phyloP scores from a whole-genome alignment of 2,797 vertebrate genomes.

The Gallinago nigripennis region DNA sequence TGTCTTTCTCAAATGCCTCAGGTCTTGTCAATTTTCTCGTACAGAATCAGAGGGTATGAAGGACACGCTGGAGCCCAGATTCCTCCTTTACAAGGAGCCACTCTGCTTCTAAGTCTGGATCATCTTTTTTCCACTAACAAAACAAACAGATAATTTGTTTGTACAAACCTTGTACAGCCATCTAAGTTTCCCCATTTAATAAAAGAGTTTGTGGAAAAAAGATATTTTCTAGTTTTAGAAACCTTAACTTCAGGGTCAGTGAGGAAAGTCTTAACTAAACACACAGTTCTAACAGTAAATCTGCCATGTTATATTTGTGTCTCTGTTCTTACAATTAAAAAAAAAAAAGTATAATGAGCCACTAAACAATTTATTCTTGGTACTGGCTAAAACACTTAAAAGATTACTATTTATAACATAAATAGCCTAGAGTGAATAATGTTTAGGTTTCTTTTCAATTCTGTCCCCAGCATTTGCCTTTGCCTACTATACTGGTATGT shows the following conservation, averaged over 20 bases:
- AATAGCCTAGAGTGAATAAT: neutral
- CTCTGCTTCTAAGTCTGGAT: neutral
- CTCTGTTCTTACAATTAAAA: neutral
- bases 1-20: neutral
- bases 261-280: slow-evolving; percentile 3
- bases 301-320: neutral
- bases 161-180: neutral
- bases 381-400: neutral
- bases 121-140: neutral
- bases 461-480: neutral
- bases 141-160: neutral
- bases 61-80: neutral
- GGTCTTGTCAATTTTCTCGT: neutral
- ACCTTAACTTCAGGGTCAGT: neutral
- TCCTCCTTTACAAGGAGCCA: neutral
- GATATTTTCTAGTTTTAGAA: neutral
- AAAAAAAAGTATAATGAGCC: neutral
- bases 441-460: neutral
- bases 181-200: neutral
- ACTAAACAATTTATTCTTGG: neutral
- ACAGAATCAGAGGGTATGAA: neutral
- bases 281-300: neutral
- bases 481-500: neutral
- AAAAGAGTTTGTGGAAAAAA: neutral
- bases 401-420: neutral